phyloP scores from a whole-genome alignment of 2,797 vertebrate species.

The Sebastiscus tertius region DNA sequence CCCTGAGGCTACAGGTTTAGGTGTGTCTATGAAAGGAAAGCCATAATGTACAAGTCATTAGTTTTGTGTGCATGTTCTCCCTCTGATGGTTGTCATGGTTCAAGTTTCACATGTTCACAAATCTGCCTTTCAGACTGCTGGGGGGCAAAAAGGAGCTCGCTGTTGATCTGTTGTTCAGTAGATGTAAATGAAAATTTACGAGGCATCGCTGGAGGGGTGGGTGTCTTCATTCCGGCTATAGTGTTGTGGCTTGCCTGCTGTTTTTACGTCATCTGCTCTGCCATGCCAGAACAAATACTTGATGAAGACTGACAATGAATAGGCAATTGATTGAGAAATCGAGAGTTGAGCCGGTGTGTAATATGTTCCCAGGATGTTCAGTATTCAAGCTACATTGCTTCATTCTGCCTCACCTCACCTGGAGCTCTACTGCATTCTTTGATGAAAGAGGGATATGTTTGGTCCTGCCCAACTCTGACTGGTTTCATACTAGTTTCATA shows the following conservation, averaged over 20 bases:
- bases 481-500: slow-evolving; percentile 32
- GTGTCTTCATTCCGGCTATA: slow-evolving; percentile 3
- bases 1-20: slow-evolving; percentile 9
- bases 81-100: background rate
- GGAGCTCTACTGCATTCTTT: slow-evolving; percentile 59
- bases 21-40: slow-evolving; percentile 27
- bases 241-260: slow-evolving; percentile 30
- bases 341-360: background rate
- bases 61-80: background rate
- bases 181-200: slow-evolving; percentile 34
- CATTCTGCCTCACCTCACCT: slow-evolving; percentile 29
- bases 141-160: background rate
- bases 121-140: background rate
- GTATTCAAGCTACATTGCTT: slow-evolving; percentile 8
- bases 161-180: slow-evolving; percentile 16
- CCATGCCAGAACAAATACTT: background rate
- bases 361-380: background rate
- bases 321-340: slow-evolving; percentile 17
- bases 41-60: slow-evolving; percentile 26
- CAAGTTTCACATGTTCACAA: slow-evolving; percentile 30
- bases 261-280: background rate
- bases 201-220: slow-evolving; percentile 19
- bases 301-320: background rate
- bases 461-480: slow-evolving; percentile 60
- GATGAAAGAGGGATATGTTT: slow-evolving; percentile 60